These are phyloP conservation scores for Paraplagusia blochii DNA, from an alignment of 2,113 vertebrate species.

Conservation along the genomic window DNA sequence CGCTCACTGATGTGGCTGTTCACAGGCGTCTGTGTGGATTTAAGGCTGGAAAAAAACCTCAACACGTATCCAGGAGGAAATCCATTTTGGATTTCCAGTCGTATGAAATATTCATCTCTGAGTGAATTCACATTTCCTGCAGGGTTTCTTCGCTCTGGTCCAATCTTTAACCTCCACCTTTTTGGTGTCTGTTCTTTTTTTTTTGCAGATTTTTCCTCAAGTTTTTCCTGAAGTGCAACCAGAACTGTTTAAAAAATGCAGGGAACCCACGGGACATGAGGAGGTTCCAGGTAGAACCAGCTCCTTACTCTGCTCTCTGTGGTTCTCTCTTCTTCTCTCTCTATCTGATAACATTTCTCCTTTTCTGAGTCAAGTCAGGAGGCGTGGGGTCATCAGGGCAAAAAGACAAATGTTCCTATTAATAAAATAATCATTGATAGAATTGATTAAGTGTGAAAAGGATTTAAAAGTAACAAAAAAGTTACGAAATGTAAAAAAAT, in stretches of 20 bases:
- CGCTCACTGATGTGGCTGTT: slow-evolving; percentile 25
- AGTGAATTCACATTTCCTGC: slow-evolving; percentile 10
- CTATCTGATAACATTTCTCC: not conserved
- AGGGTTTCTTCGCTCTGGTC: slow-evolving; percentile 5
- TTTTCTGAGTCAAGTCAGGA: not conserved
- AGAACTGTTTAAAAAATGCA: slow-evolving; percentile 99
- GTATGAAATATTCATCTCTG: slow-evolving; percentile 45
- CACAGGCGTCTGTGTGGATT: slow-evolving; percentile 35
- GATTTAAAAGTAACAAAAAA: too few relatives aligned
- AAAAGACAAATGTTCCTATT: too few relatives aligned
- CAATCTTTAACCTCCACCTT: slow-evolving; percentile 28
- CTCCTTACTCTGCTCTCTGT: not conserved
- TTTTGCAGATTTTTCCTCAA: slow-evolving; percentile 93
- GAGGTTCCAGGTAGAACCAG: slow-evolving; percentile 90
- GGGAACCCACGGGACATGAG: slow-evolving; percentile 98
- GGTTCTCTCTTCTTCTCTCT: slow-evolving; percentile 3
- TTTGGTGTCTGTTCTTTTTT: slow-evolving; percentile 25
- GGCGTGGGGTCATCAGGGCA: too few relatives aligned
- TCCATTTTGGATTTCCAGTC: slow-evolving; percentile 29
- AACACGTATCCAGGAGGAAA: slow-evolving; percentile 27
- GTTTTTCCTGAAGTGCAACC: slow-evolving; percentile 99
- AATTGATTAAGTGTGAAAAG: too few relatives aligned
- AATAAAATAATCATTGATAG: too few relatives aligned
- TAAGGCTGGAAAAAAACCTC: slow-evolving; percentile 8
- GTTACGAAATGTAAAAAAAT: too few relatives aligned